These are phyloP conservation scores for Potamarius usumacintae DNA, from an alignment of 2,113 vertebrate species.

Conservation along the genomic window DNA sequence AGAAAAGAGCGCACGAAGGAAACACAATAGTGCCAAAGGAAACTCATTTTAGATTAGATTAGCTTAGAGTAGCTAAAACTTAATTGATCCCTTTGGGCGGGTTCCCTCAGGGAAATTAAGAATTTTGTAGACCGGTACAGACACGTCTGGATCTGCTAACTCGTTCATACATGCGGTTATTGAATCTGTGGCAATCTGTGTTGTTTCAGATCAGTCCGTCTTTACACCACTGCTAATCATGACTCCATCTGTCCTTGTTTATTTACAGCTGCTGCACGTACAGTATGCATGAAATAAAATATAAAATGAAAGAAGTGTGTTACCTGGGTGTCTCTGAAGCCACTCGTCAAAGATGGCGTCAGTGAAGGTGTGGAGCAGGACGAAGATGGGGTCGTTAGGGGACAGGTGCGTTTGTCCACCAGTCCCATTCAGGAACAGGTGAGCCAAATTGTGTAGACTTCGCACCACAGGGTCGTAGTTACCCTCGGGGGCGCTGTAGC, in stretches of 20 bases:
- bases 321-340: slow-evolving; percentile 89
- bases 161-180: neutral
- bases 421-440: slow-evolving; percentile 95
- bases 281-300: neutral
- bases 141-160: neutral
- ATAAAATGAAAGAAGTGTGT: slow-evolving; percentile 13
- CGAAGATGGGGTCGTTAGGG: slow-evolving; percentile 95
- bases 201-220: neutral
- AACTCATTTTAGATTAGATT: neutral
- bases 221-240: neutral
- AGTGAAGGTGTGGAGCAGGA: slow-evolving; percentile 93
- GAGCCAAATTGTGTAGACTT: slow-evolving; percentile 95
- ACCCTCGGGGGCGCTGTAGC: slow-evolving; percentile 90
- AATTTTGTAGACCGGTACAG: no score
- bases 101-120: no score
- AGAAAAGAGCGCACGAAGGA: neutral
- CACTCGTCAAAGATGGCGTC: slow-evolving; percentile 98
- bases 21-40: neutral
- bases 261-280: neutral
- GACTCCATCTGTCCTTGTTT: neutral
- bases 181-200: neutral
- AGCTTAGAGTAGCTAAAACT: no score
- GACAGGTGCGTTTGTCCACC: slow-evolving; percentile 96
- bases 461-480: slow-evolving; percentile 88
- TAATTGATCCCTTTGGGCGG: no score